phyloP scores from a whole-genome alignment of 2,888 invertebrate genomes.

The Labia minor region DNA sequence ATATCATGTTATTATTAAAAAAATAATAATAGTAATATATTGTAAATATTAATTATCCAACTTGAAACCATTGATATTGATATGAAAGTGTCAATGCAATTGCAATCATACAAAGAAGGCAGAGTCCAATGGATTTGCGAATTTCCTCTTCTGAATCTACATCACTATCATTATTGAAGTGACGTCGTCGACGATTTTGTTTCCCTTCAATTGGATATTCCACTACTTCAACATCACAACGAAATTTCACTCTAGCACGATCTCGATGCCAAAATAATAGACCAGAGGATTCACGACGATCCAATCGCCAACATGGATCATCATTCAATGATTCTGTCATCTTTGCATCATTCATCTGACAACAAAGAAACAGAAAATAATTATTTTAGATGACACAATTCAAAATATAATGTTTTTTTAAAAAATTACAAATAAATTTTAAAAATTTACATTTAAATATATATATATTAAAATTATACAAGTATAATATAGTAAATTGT shows the following conservation, averaged over 20 bases:
- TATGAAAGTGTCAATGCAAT: conserved; percentile 13
- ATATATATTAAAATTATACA: no score
- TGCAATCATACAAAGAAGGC: neutral
- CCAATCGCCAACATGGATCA: conserved; percentile 34
- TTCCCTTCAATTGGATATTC: conserved; percentile 32
- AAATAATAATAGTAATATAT: no score
- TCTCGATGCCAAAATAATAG: conserved; percentile 37
- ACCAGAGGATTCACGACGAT: conserved; percentile 33
- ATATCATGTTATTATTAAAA: no score
- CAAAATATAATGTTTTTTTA: no score
- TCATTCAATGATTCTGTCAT: neutral
- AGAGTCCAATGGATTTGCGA: neutral
- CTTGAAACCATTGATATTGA: neutral
- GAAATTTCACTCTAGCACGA: conserved; percentile 40
- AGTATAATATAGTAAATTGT: no score
- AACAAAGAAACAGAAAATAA: no score
- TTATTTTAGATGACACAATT: no score
- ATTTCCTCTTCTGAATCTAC: neutral
- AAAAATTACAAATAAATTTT: no score
- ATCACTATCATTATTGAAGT: neutral
- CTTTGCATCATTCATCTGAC: no score
- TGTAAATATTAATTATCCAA: no score
- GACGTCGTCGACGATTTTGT: neutral
- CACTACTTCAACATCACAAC: conserved; percentile 43
- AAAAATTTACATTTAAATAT: no score